Evolutionary conservation across 2,888 invertebrate genomes (phyloP).

Genomic region (Oxyscelio sp.): DNA sequence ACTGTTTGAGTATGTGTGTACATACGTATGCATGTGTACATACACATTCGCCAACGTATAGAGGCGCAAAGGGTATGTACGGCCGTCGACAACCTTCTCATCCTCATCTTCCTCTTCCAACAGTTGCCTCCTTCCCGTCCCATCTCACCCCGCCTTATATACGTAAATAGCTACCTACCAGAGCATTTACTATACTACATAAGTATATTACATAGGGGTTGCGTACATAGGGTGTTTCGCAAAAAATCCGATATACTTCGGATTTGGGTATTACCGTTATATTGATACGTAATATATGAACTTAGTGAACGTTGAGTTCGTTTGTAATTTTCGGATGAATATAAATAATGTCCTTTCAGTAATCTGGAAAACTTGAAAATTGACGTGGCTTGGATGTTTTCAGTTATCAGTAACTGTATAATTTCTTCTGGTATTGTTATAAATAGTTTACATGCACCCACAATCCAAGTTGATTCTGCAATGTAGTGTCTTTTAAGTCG

Average conservation of each 20-base stretch:
- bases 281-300: neutral
- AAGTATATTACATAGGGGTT: slow-evolving; percentile 82
- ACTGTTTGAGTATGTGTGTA: slow-evolving; percentile 43
- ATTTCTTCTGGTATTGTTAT: too few relatives aligned
- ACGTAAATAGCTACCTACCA: slow-evolving; percentile 79
- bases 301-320: neutral
- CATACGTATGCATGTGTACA: too few relatives aligned
- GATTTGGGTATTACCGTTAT: neutral
- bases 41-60: slow-evolving; percentile 40
- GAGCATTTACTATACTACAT: slow-evolving; percentile 80
- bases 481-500: neutral
- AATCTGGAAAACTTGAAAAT: neutral
- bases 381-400: neutral
- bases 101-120: slow-evolving; percentile 74
- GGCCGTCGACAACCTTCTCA: slow-evolving; percentile 80
- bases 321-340: neutral
- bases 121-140: slow-evolving; percentile 65
- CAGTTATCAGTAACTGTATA: neutral
- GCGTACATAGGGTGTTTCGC: slow-evolving; percentile 80
- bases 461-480: neutral
- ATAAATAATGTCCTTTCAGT: neutral
- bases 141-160: slow-evolving; percentile 70
- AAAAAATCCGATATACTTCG: slow-evolving; percentile 76
- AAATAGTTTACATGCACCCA: neutral
- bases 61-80: slow-evolving; percentile 76